Percentiles rank a stretch among this genome's conserved stretches.
These are phyloP conservation scores for Clunio marinus DNA, from an alignment of 2,888 invertebrate species.

Conservation along the genomic window DNA sequence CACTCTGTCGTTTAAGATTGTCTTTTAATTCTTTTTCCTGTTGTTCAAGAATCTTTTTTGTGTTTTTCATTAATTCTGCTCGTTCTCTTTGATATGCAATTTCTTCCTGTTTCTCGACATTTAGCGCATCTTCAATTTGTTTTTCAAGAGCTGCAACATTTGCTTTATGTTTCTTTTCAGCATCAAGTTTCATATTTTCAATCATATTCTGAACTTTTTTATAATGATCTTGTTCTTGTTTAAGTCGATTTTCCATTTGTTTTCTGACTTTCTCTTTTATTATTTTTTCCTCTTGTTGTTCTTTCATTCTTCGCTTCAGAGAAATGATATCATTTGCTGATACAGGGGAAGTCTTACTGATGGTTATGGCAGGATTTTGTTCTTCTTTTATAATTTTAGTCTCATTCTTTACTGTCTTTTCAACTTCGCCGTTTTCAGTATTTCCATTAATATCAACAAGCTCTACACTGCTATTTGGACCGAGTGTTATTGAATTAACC, in stretches of 20 bases:
- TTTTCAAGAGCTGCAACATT: background rate
- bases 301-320: background rate
- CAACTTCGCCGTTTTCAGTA: too few relatives aligned
- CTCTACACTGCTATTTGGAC: background rate
- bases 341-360: background rate
- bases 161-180: background rate
- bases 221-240: background rate
- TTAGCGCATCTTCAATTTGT: background rate
- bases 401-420: too few relatives aligned
- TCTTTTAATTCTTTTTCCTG: background rate
- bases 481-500: background rate
- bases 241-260: background rate
- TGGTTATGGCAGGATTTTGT: background rate
- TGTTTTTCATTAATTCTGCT: background rate
- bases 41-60: conserved; percentile 18
- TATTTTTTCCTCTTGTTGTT: background rate
- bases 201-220: background rate
- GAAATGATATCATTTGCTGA: background rate
- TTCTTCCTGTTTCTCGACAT: background rate
- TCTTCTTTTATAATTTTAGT: too few relatives aligned
- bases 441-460: background rate
- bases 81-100: background rate
- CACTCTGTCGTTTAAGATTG: background rate
- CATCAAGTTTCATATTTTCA: background rate
- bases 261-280: background rate